phyloP scores from a whole-genome alignment of 1,140 invertebrate genomes.

The Temnothorax nylanderi region DNA sequence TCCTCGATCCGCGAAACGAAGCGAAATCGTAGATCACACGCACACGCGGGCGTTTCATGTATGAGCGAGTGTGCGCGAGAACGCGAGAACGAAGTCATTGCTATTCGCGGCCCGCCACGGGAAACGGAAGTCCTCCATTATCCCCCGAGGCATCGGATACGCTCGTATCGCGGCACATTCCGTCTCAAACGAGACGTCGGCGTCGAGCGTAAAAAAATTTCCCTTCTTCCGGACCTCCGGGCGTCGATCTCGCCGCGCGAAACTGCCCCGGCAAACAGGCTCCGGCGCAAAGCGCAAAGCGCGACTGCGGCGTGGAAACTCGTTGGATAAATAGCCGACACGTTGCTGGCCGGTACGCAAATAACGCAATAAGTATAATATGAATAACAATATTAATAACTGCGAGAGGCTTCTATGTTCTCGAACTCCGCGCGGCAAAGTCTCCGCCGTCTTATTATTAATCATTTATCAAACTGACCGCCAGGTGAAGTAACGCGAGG shows the following conservation, averaged over 20 bases:
- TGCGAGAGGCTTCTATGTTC: not conserved
- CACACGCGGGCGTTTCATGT: slow-evolving; percentile 16
- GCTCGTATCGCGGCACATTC: slow-evolving; percentile 66
- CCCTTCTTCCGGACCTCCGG: not conserved
- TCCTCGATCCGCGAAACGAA: not conserved
- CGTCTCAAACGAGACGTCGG: not conserved
- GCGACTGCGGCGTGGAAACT: not conserved
- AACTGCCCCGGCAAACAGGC: not conserved
- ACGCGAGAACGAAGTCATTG: slow-evolving; percentile 75
- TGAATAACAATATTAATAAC: slow-evolving; percentile 5
- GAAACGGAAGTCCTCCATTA: slow-evolving; percentile 81
- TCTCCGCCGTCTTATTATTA: not conserved
- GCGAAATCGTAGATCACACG: not conserved
- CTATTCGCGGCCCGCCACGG: slow-evolving; percentile 77
- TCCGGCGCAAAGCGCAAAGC: not conserved
- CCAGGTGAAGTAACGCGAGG: not conserved
- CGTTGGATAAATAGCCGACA: not conserved
- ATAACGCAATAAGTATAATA: not conserved
- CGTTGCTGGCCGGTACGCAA: not conserved
- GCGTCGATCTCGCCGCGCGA: not conserved
- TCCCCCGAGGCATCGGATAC: slow-evolving; percentile 68
- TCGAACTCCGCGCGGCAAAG: not conserved
- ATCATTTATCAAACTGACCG: slow-evolving; percentile 14
- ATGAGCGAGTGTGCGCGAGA: slow-evolving; percentile 39
- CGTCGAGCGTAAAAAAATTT: not conserved